Conservation (phyloP, 2,888 invertebrate genomes). For the Nomada hirtipes region DNA sequence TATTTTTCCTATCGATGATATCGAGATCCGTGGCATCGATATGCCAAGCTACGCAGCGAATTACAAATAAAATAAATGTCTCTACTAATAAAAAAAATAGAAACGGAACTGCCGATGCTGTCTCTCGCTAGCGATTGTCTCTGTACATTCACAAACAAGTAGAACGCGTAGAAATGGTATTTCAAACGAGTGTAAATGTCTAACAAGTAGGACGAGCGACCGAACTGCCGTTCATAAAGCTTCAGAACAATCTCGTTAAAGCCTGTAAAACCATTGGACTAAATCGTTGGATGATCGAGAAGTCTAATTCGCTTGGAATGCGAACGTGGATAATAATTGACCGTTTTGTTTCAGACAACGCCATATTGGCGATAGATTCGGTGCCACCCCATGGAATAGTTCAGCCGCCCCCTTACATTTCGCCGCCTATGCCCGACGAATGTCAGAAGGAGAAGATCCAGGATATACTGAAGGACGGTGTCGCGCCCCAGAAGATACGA, state of each 20-base stretch:
- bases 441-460: slow-evolving; percentile 64
- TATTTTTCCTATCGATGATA: neutral
- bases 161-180: slow-evolving; percentile 8
- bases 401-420: slow-evolving; percentile 78
- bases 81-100: neutral
- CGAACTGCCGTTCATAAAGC: neutral
- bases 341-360: slow-evolving; percentile 79
- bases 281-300: slow-evolving; percentile 25
- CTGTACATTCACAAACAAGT: neutral
- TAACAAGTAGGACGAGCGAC: slow-evolving; percentile 29
- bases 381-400: slow-evolving; percentile 64
- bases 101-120: neutral
- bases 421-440: slow-evolving; percentile 73
- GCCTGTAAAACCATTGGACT: slow-evolving; percentile 9
- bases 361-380: slow-evolving; percentile 76
- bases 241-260: slow-evolving; percentile 9
- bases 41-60: neutral
- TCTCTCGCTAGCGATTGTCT: slow-evolving; percentile 8
- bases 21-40: neutral
- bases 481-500: slow-evolving; percentile 43
- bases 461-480: slow-evolving; percentile 60
- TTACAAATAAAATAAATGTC: neutral
- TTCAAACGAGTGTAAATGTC: neutral
- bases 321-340: neutral
- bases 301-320: too few relatives aligned